A percentile compares a stretch with the other conserved stretches of the same genome.
These are phyloP conservation scores for Hemicrepidius hirtus DNA, from an alignment of 2,888 invertebrate genomes.

Conservation along the genomic window DNA sequence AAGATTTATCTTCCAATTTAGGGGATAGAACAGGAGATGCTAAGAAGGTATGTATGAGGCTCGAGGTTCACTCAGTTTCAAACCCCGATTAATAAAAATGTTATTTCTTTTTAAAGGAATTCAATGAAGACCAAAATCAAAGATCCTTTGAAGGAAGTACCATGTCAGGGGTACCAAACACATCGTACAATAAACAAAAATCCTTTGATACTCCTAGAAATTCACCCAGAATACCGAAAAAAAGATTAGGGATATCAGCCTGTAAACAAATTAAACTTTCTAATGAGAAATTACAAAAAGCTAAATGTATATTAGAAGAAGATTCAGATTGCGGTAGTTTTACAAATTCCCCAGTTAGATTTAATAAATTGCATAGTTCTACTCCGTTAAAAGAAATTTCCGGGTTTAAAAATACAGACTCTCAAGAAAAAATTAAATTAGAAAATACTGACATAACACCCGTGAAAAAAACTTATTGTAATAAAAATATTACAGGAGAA, in stretches of 20 bases:
- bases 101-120: no score
- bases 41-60: no score
- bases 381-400: conserved; percentile 5
- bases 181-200: not conserved
- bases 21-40: no score
- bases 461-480: not conserved
- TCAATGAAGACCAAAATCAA: no score
- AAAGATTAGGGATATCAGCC: conserved; percentile 62
- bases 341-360: not conserved
- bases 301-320: conserved; percentile 60
- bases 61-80: no score
- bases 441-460: conserved; percentile 12
- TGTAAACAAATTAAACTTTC: conserved; percentile 63
- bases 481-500: not conserved
- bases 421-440: not conserved
- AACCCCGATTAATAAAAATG: no score
- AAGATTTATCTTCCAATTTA: conserved; percentile 55
- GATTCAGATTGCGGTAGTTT: not conserved
- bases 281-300: conserved; percentile 63
- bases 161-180: not conserved
- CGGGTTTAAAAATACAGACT: not conserved
- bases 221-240: conserved; percentile 50
- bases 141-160: no score
- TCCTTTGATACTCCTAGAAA: not conserved
- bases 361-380: not conserved